Evolutionary conservation across 2,113 vertebrate genomes (phyloP), one percentile per base, ranked within the genome.

Genomic region (Zosterops lateralis): DNA sequence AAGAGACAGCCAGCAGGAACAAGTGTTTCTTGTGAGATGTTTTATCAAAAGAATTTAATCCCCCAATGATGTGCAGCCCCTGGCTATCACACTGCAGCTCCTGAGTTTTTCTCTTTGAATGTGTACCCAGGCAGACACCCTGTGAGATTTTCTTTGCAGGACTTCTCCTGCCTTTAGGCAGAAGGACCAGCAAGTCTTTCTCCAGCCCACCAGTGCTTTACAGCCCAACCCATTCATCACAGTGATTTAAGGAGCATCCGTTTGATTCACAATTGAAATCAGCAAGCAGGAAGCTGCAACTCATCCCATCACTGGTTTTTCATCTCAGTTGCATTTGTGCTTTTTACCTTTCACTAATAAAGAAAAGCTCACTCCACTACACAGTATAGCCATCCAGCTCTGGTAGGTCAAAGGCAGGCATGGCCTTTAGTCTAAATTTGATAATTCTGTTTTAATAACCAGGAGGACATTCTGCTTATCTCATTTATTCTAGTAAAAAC

Each of bases 381-480:
- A 22, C 47, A 24, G 32, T 58, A 51, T 58, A 66, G 24, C 51
- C 65, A 50, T 57, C 38, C 13, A 17, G 50, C 75, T 80, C 76
- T 2, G 1, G 72, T 56, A 51, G 47, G 88, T 92, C 5, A 6
- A 44, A 60, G 71, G 64, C 42, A 1, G 50, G 26, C 83, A 77
- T 22, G 51, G 72, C 93, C 92, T 96, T 92, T 93, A 48, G 68
- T 93, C 90, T 86, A 54, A 47, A 90, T 95, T 88, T 86, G 75
- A 44, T 96, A 70, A 70, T 58, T 83, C 67, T 76, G 64, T 66
- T 85, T 83, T 58, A 71, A 88, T 88, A 95, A 90, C 29, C 29
- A 64, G 64, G 29, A 96, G 67, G 60, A 94, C 90, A 74, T 81
- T 92, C 79, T 93, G 60, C 67, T 84, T 87, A 80, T 74, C 51